Conservation (phyloP, 2,113 vertebrate species). For the Pandion haliaetus region DNA sequence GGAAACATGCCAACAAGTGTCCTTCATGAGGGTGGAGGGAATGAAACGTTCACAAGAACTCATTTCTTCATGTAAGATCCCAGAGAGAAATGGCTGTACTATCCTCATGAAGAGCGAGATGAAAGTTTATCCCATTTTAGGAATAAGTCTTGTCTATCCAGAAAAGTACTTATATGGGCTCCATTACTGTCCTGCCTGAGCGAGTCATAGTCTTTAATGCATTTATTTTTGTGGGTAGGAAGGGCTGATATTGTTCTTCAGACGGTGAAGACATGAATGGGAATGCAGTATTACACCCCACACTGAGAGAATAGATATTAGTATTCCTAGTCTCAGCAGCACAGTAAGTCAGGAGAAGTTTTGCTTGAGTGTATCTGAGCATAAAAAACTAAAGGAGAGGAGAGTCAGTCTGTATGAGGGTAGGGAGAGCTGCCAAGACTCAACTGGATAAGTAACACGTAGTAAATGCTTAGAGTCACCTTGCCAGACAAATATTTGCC, state of each 20-base stretch:
- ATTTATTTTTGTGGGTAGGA: background rate
- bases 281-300: background rate
- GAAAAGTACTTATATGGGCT: background rate
- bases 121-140: slow-evolving; percentile 24
- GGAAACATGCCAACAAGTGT: slow-evolving; percentile 25
- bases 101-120: fast-evolving
- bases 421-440: slow-evolving; percentile 53
- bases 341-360: background rate
- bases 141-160: background rate
- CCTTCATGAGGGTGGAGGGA: slow-evolving; percentile 24
- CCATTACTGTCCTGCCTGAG: background rate
- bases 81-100: background rate
- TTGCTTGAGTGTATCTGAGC: background rate
- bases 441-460: slow-evolving; percentile 52
- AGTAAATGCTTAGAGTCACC: slow-evolving; percentile 62
- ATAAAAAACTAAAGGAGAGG: background rate
- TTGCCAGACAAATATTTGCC: slow-evolving; percentile 62
- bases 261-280: background rate
- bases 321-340: background rate
- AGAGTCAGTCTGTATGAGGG: background rate
- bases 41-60: background rate
- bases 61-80: slow-evolving; percentile 6
- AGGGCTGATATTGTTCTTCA: background rate
- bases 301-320: background rate
- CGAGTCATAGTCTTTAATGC: background rate